These are phyloP conservation scores for Drosophila equinoxialis DNA, from an alignment of 1,140 invertebrate species.

Conservation along the genomic window DNA sequence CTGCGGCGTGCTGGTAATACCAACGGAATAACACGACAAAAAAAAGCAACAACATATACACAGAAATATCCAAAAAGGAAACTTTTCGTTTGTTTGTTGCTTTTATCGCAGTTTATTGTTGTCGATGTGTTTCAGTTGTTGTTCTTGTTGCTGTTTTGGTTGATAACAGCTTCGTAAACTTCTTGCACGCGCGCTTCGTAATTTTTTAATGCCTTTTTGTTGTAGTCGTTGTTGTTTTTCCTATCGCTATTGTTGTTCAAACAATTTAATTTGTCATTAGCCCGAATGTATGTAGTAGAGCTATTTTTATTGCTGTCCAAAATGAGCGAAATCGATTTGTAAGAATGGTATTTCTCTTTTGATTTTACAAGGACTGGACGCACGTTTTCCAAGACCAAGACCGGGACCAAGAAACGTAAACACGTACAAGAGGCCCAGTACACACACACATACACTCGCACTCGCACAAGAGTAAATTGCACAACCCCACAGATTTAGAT, in stretches of 20 bases:
- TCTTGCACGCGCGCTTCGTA: constrained; percentile 61
- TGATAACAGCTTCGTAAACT: constrained; percentile 61
- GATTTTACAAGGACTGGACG: constrained; percentile 43
- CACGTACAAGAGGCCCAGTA: constrained; percentile 59
- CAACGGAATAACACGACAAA: constrained; percentile 39
- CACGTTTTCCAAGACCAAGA: constrained; percentile 57
- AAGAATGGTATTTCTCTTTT: constrained; percentile 61
- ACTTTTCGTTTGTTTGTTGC: constrained; percentile 60
- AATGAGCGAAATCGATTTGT: constrained; percentile 70
- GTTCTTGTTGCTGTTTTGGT: constrained; percentile 27
- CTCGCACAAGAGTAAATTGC: neutral
- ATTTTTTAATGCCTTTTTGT: constrained; percentile 45
- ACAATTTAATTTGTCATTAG: constrained; percentile 78
- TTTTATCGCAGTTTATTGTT: constrained; percentile 71
- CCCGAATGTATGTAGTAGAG: constrained; percentile 26
- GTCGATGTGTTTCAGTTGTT: constrained; percentile 24
- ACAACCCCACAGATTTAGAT: constrained; percentile 5
- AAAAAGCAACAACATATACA: constrained; percentile 23
- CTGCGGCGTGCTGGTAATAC: constrained; percentile 13
- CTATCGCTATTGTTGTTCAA: constrained; percentile 21
- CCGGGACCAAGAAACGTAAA: constrained; percentile 47
- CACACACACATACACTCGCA: neutral
- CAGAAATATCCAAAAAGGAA: constrained; percentile 15
- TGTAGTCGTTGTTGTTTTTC: constrained; percentile 18
- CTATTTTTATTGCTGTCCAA: constrained; percentile 64